Base-by-base conservation (phyloP, 2,888 invertebrate species). In the Andrena flavipes region DNA sequence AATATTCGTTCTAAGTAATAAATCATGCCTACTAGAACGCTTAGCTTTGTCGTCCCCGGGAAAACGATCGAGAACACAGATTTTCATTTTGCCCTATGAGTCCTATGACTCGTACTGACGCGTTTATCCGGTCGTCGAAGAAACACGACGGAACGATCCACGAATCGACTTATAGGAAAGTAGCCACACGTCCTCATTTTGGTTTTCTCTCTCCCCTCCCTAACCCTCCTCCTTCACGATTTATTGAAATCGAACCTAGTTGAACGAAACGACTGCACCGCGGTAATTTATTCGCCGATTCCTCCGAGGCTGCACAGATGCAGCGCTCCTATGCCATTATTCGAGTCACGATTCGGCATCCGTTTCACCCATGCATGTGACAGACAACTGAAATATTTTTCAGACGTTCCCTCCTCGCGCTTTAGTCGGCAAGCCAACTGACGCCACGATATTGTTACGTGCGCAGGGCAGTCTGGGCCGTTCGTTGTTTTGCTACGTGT, bases 281-380 rank as follows among this genome's bases (percentile, higher is more conserved):
- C 20, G 23, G 72, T 51, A 29, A 65, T 77, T 70, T 49, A 60
- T 74, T 74, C 23, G 35, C 60, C 10, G 26, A n/a, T 42, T 56
- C 35, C 16, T 16, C 42, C 20, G 35, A 13, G 23, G 68, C 20
- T 80, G 54, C 54, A 23, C 29, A 23, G 69, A 35, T 29, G 48
- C 74, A 30, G 33, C 62, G 49, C 59, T 71, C 20, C 54, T 35
- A 54, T 56, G 59, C 8, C 56, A 51, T 75, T 76, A 87, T 85
- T 87, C 85, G 33, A 80, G 87, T 87, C 86, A 87, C 86, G 87
- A 82, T 76, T 42, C 65, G 64, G 51, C 29, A 48, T 76, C 54
- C 69, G 70, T 82, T 60, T 69, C 71, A 67, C 72, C 48, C 56
- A 10, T 62, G 59, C 6, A 30, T 59, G 72, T 20, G 79, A 75